Base-by-base conservation (phyloP, 2,888 invertebrate genomes). In the Anthophora plumipes region DNA sequence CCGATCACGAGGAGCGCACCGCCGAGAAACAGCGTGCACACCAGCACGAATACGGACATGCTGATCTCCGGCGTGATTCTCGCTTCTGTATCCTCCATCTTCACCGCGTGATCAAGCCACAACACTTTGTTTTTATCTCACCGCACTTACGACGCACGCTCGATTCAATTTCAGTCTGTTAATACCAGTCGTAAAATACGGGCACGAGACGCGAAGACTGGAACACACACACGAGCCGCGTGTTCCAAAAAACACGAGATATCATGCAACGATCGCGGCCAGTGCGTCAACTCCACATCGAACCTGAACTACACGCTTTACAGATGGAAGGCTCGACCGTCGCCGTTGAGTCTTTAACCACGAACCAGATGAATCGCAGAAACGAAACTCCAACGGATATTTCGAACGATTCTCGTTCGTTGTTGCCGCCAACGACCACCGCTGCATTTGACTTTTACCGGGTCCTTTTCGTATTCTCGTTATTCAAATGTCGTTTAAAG, bases 1-100 rank as follows among this genome's bases (percentile, higher is more conserved):
- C 77, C 83, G 72, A 89, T 71, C 67, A 86, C 70, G 60, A 89
- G 54, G 55, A 83, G 60, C 69, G 86, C 64, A 39, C 82, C 89
- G 72, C 88, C 90, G 70, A 86, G 61, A 39, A 90, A 57, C 59
- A 85, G 50, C 76, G 84, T 79, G 77, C 63, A 75, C 31, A 61
- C 11, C 22, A 85, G 55, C 64, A 80, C 57, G 55, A 82, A 60
- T 74, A 83, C 11, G 61, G 82, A 55, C 60, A 75, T 25, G 74
- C 70, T 77, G 54, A 50, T 69, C 41, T 61, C 76, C 70, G 80
- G 60, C 50, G 59, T 61, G 67, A 70, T 69, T 74, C 67, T 77
- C n/a, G 61, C 59, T 57, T 54, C 82, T 22, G 77, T 77, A 57
- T 73, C 80, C 77, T 88, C 86, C 88, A 88, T 88, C 61, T 77